Evolutionary conservation across 2,113 vertebrate genomes (phyloP).

Genomic region (Cebidichthys violaceus): DNA sequence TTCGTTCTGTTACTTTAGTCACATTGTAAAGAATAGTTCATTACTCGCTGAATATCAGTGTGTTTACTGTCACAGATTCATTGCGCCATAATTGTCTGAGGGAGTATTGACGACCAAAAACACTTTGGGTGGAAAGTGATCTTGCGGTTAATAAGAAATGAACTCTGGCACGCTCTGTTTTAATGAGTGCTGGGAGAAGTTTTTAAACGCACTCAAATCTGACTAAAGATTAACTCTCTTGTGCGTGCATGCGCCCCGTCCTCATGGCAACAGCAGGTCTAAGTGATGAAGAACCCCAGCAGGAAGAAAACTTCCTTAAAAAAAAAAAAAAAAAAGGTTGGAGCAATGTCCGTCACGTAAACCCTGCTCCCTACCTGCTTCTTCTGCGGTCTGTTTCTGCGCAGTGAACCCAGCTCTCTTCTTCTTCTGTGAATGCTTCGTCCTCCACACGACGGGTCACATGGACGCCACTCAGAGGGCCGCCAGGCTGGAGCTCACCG

Average conservation of each 20-base stretch:
- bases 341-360: neutral
- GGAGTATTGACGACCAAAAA: slow-evolving; percentile 16
- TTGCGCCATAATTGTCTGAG: slow-evolving; percentile 36
- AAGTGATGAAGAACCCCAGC: neutral
- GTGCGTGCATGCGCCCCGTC: neutral
- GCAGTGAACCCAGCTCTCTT: slow-evolving; percentile 14
- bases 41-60: neutral
- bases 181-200: slow-evolving; percentile 33
- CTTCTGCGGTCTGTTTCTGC: slow-evolving; percentile 27
- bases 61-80: slow-evolving; percentile 30
- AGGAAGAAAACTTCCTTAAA: neutral
- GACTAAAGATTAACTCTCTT: neutral
- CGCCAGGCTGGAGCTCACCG: slow-evolving; percentile 56
- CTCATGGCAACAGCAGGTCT: slow-evolving; percentile 8
- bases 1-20: neutral
- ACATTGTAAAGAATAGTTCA: neutral
- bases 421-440: slow-evolving; percentile 72
- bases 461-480: neutral
- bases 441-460: slow-evolving; percentile 75
- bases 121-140: slow-evolving; percentile 27
- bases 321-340: too few relatives aligned
- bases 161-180: slow-evolving; percentile 32
- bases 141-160: slow-evolving; percentile 32
- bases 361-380: slow-evolving; percentile 26
- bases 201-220: slow-evolving; percentile 10